phyloP scores from a whole-genome alignment of 2,797 vertebrate genomes.

The Okamejei kenojei region DNA sequence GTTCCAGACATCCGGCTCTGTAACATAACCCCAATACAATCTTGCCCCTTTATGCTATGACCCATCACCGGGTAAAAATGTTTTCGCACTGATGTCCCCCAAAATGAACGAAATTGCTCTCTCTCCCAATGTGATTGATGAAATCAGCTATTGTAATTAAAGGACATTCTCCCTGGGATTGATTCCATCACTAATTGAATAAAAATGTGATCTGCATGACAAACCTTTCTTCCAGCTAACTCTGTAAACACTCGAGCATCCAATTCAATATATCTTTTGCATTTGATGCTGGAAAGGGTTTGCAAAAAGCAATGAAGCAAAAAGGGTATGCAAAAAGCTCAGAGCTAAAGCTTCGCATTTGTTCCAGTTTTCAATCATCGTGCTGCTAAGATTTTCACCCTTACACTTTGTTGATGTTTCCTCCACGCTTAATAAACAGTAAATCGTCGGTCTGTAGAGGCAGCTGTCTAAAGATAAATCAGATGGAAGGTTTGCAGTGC shows the following conservation, averaged over 20 bases:
- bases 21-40: neutral
- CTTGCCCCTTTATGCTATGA: neutral
- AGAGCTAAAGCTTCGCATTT: neutral
- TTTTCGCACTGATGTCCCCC: neutral
- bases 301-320: too few relatives aligned
- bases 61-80: neutral
- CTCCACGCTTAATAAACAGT: neutral
- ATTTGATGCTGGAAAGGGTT: neutral
- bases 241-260: neutral
- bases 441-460: neutral
- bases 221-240: neutral
- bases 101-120: neutral
- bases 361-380: neutral
- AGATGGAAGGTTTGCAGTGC: neutral
- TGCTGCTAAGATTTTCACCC: too few relatives aligned
- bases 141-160: neutral
- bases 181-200: neutral
- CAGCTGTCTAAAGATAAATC: conserved; percentile 13
- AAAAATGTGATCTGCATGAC: neutral
- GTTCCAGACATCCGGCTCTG: neutral
- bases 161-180: neutral
- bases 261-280: neutral
- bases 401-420: neutral
- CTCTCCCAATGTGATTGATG: neutral
- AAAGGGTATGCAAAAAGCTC: neutral